These are phyloP conservation scores for Poecilia picta DNA, from an alignment of 2,797 vertebrate species.

Conservation along the genomic window DNA sequence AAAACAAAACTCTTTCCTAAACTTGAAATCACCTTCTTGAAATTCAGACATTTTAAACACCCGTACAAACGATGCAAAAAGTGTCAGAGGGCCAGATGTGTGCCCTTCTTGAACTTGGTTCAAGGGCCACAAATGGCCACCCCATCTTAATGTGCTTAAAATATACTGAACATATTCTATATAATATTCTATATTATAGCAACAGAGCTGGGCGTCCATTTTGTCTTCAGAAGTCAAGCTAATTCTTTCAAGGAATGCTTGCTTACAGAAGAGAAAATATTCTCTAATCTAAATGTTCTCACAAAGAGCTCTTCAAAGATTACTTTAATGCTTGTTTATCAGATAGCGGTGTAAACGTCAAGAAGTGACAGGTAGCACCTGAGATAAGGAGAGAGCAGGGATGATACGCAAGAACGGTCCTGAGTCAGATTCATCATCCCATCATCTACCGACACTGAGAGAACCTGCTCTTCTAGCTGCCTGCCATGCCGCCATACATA, in stretches of 20 bases:
- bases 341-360: background rate
- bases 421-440: conserved; percentile 48
- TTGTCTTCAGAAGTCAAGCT: background rate
- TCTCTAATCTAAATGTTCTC: conserved; percentile 10
- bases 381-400: conserved; percentile 9
- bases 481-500: too few relatives aligned
- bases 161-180: background rate
- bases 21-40: too few relatives aligned
- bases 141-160: too few relatives aligned
- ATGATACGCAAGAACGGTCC: conserved; percentile 38
- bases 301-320: conserved; percentile 1
- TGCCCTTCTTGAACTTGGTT: too few relatives aligned
- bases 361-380: conserved; percentile 11
- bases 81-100: too few relatives aligned
- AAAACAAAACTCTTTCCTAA: too few relatives aligned
- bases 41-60: too few relatives aligned
- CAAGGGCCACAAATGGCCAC: too few relatives aligned
- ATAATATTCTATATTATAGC: background rate
- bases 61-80: too few relatives aligned
- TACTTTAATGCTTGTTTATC: conserved; percentile 4
- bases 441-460: conserved; percentile 46
- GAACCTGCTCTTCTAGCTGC: conserved; percentile 48
- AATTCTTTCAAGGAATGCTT: background rate
- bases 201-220: background rate
- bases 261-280: background rate